A percentile compares a stretch with the other conserved stretches of the same genome.
Evolutionary conservation across 2,797 vertebrate species (phyloP).

Genomic region (Helostoma temminkii): DNA sequence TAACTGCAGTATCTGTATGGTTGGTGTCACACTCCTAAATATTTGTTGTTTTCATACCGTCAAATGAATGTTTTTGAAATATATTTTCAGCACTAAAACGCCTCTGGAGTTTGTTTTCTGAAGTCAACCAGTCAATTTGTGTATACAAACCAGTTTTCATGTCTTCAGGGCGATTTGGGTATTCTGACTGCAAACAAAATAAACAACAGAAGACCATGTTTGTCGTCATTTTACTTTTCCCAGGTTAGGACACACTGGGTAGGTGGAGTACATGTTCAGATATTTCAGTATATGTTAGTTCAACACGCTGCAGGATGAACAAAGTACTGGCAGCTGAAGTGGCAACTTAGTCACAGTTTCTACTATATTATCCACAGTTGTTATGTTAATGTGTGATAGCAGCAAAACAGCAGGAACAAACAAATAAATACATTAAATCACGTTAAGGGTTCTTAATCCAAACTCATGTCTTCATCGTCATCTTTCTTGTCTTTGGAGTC

Average conservation of each 20-base stretch:
- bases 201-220: conserved; percentile 15
- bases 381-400: conserved; percentile 35
- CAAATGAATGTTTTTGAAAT: conserved; percentile 71
- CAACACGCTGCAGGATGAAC: conserved; percentile 17
- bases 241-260: conserved; percentile 22
- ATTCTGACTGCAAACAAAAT: background rate
- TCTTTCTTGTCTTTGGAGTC: conserved; percentile 96
- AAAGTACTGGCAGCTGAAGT: conserved; percentile 22
- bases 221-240: conserved; percentile 53
- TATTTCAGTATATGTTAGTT: conserved; percentile 32
- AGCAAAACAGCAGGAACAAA: conserved; percentile 45
- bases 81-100: conserved; percentile 74
- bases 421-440: conserved; percentile 70
- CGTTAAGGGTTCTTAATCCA: conserved; percentile 84
- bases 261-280: conserved; percentile 13
- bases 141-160: background rate
- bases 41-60: conserved; percentile 57
- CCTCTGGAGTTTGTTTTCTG: conserved; percentile 11
- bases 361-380: conserved; percentile 28
- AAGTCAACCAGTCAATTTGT: background rate
- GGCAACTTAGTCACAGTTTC: conserved; percentile 22
- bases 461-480: conserved; percentile 98
- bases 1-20: conserved; percentile 33
- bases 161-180: background rate
- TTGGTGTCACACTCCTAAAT: conserved; percentile 46